Evolutionary conservation across 2,113 vertebrate species (phyloP).

Genomic region (Anarhynchus alexandrinus): DNA sequence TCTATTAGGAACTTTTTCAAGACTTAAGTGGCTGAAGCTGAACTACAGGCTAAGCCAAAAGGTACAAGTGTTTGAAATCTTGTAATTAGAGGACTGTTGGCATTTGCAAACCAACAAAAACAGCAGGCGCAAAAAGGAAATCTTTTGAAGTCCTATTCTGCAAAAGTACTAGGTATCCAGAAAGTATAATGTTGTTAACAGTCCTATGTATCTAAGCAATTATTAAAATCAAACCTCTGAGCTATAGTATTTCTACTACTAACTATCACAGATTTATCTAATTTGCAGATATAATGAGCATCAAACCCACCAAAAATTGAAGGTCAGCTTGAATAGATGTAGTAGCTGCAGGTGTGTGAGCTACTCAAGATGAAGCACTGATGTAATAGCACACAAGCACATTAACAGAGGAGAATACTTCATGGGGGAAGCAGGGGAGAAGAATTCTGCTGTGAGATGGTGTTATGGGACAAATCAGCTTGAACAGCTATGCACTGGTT

Average conservation of each 20-base stretch:
- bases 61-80: not conserved
- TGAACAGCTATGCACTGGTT: not conserved
- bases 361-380: not conserved
- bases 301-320: accelerated
- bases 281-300: not conserved
- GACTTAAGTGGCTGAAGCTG: not conserved
- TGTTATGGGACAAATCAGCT: too few species aligned
- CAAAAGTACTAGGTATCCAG: not conserved
- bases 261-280: not conserved
- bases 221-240: not conserved
- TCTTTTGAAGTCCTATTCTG: not conserved
- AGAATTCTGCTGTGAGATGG: not conserved
- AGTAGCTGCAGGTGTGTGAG: not conserved
- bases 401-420: not conserved
- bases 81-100: not conserved
- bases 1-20: not conserved
- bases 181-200: not conserved
- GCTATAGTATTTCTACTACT: not conserved
- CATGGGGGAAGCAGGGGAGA: not conserved
- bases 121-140: not conserved
- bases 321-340: not conserved
- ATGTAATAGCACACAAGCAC: not conserved
- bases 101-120: not conserved
- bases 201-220: not conserved
- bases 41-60: not conserved